Base-by-base conservation (phyloP, 2,888 invertebrate genomes). In the Drosophila pegasa region DNA sequence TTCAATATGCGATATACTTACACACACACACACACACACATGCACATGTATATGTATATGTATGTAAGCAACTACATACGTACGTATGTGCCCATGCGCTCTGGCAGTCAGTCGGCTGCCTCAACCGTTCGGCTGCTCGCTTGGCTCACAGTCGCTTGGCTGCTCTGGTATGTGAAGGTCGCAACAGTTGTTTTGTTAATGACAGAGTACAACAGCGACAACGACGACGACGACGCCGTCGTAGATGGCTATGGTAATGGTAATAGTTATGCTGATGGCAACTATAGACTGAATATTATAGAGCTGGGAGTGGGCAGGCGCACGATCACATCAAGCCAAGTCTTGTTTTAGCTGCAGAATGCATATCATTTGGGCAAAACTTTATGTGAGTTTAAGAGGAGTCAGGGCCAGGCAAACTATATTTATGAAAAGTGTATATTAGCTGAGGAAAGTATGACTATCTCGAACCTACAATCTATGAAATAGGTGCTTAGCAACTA, bases 131-230 rank as follows among this genome's bases (percentile, higher is more conserved):
- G 62, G 63, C 59, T 72, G 59, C 74, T 81, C 74, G 61, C 60
- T 75, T 71, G 66, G 76, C 80, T 78, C 89, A 71, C 81, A 89
- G 85, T 90, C 88, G 90, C 83, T 87, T 75, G 83, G 89, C 55
- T 90, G 91, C 91, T 92, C 90, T 90, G 91, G 91, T 90, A 91
- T 91, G 91, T 86, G 90, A 91, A 91, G 92, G 91, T 90, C 92
- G 92, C 92, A 91, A 83, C 89, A 91, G 91, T 91, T 91, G 90
- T 89, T 91, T 91, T 90, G 86, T 91, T 91, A 91, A 91, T 91
- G 90, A 89, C 90, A 87, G 90, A 89, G 77, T 79, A 89, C 80
- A 76, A 87, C 75, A 58, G 67, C 71, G 57, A 82, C 73, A 62
- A 66, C 70, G 50, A 59, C 71, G 47, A 41, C 54, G 45, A 41